Conservation (phyloP, 2,113 vertebrate species). For the Pholis gunnellus region DNA sequence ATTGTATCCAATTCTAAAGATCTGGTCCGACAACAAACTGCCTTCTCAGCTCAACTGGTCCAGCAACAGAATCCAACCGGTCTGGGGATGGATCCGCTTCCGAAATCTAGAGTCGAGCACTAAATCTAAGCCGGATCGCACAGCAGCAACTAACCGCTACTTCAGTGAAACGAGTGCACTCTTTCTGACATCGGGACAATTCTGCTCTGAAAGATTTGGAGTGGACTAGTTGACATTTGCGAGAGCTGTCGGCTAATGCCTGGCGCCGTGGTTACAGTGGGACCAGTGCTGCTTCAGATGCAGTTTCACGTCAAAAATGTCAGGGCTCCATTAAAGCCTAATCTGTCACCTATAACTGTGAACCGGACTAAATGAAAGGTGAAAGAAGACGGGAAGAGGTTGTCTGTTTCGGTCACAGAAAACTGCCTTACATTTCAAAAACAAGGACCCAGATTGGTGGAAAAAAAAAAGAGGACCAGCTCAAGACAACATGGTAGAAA, state of each 20-base stretch:
- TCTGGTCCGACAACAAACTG: conserved; percentile 15
- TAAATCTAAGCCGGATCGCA: background rate
- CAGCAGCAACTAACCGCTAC: background rate
- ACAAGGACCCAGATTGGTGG: background rate
- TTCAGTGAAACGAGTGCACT: background rate
- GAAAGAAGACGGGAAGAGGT: conserved; percentile 4
- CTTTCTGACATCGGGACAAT: conserved; percentile 9
- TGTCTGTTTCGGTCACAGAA: background rate
- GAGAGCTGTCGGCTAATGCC: background rate
- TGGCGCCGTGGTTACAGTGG: background rate
- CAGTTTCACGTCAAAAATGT: background rate
- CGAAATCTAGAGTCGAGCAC: background rate
- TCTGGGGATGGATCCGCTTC: conserved; percentile 1
- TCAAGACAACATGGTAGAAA: background rate
- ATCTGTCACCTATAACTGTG: background rate
- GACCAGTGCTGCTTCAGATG: background rate
- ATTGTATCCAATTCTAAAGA: conserved; percentile 14
- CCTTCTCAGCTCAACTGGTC: conserved; percentile 7
- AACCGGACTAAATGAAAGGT: conserved; percentile 20
- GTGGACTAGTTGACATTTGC: conserved; percentile 3
- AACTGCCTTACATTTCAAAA: background rate
- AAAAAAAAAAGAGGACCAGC: conserved; percentile 11
- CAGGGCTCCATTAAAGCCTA: background rate
- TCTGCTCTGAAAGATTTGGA: conserved; percentile 12
- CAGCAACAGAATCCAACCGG: background rate